Evolutionary conservation across 2,797 vertebrate genomes (phyloP), one percentile per base, ranked within the genome.

Genomic region (Setipinna tenuifilis): DNA sequence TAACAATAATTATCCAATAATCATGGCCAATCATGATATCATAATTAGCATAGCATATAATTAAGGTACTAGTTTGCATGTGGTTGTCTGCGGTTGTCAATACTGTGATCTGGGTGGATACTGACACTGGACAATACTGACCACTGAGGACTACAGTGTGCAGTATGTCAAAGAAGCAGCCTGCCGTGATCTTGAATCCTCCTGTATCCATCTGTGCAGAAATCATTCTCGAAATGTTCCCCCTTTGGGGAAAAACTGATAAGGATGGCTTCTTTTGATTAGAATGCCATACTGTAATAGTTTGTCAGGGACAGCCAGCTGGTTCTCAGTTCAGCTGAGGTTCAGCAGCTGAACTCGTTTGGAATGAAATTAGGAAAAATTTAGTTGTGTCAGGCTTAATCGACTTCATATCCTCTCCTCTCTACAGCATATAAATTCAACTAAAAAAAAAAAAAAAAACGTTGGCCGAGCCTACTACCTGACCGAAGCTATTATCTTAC

Each of bases 331-430:
- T 78, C 71, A 78, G 71, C 35, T 41, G 71, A 78, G 71, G 71
- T 44, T 41, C 71, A 71, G 50, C 50, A 54, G 28, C 31, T 71
- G 68, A 35, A 71, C 28, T 71, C 68, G 31, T 78, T 31, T 44
- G 71, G 31, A 78, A 78, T 78, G 71, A 21, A 78, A 78, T 78
- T 78, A 78, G 71, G 35, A 44, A 19, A 78, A 78, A 78, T 78
- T 1, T 44, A 21, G 35, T 78, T 78, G 19, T 78, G 16, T 78
- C 41, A 25, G 71, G 25, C 71, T 78, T 78, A 78, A 78, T 78
- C 6, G 7, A 16, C 16, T 78, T 78, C 71, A 44, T 78, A 21
- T 35, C 31, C 71, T 78, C 17, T 78, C 35, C 31, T 44, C 16
- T 19, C 31, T 31, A 21, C 35, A 19, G 71, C 35, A 78, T 78